These are phyloP conservation scores for Nyctereutes procyonoides DNA, from an alignment of 2,113 vertebrate species.

Conservation along the genomic window DNA sequence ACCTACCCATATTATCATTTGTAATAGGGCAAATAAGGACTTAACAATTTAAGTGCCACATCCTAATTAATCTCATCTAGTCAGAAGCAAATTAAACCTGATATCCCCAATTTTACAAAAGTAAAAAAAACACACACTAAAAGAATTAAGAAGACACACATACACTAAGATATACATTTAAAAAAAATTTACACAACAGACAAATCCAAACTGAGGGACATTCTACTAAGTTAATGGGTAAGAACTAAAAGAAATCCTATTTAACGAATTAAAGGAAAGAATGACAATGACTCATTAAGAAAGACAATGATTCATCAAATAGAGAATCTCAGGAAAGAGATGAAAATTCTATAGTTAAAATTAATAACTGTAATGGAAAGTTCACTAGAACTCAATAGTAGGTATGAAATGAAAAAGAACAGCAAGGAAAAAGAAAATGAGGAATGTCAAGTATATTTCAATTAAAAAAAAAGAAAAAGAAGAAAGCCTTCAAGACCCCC, in stretches of 20 bases:
- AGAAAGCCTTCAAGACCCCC: not conserved
- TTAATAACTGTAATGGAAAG: not conserved
- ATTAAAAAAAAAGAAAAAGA: not conserved
- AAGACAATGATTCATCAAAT: not conserved
- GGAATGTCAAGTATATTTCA: not conserved
- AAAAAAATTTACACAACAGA: not conserved
- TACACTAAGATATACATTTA: not conserved
- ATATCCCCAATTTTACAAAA: not conserved
- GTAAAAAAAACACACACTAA: not conserved
- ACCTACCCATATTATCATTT: not conserved
- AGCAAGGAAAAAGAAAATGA: not conserved
- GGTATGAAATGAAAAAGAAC: not conserved
- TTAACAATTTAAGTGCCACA: not conserved
- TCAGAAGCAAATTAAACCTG: constrained; percentile 14
- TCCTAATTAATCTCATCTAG: not conserved
- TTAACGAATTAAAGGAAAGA: not conserved
- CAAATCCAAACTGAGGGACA: not conserved
- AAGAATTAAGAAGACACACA: not conserved
- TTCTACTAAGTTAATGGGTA: not conserved
- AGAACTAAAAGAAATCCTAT: not conserved
- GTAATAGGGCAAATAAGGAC: not conserved
- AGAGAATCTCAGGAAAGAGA: not conserved
- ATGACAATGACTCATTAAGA: not conserved
- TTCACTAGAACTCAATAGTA: not conserved
- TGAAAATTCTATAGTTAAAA: not conserved